Evolutionary conservation across 2,888 invertebrate genomes (phyloP), one percentile per base, ranked within the genome.

Genomic region (Gymnocheta viridis): DNA sequence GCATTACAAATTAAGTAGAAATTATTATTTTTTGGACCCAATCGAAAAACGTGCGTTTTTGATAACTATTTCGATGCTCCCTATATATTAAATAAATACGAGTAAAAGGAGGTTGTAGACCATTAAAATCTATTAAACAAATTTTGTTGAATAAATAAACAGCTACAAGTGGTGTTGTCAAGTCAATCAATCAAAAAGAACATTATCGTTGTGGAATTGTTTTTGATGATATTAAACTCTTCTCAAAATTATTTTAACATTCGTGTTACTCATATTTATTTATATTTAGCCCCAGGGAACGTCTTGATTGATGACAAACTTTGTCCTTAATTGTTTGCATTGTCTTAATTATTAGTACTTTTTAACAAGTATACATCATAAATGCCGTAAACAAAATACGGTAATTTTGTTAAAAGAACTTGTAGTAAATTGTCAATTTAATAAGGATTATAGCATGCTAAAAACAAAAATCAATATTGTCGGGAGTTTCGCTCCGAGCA

Each of bases 281-380:
- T 27, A 14, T 7, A 58, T 35, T 58, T 14, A 12, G 12, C 35
- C 56, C 10, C 56, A 35, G 35, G 58, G n/a, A 67, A 38, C 14
- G 14, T 29, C 24, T 27, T 69, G 27, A 69, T 38, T 24, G 60
- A 38, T 38, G 22, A 38, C 22, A 24, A 56, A 27, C 10, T 24
- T 54, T 27, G n/a, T 51, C 19, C 70, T 56, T 56, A 44, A 70
- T 70, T 69, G 69, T 27, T 41, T 38, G 1, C 19, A 58, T 72
- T 58, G 58, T 72, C 22, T 58, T 12, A 19, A 17, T 35, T 35
- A 22, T 29, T 72, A n/a, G n/a, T n/a, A n/a, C 22, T 49, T 24
- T 29, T 44, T 22, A 27, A 29, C 17, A 44, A 22, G 19, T 22
- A 14, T 0, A 72, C 12, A 2, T 22, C 12, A 2, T 22, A 22